Percentiles rank a stretch among this genome's conserved stretches.
phyloP scores from a whole-genome alignment of 2,888 invertebrate species.

The Drosophila cognata region DNA sequence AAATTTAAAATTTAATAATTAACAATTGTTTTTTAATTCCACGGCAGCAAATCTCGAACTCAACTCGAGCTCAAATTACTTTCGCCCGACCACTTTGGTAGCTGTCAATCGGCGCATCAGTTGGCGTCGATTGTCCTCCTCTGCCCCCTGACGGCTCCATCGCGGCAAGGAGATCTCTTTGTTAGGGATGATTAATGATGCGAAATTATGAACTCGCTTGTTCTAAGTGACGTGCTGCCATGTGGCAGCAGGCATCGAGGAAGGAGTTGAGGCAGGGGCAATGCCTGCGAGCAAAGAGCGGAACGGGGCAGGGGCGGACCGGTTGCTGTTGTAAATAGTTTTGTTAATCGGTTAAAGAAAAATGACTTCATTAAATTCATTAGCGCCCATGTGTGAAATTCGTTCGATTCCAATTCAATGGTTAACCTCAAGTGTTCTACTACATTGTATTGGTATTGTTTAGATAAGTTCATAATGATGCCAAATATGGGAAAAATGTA shows the following conservation, averaged over 20 bases:
- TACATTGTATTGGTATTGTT: conserved; percentile 1
- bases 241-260: conserved; percentile 27
- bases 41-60: conserved; percentile 51
- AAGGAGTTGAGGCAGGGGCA: conserved; percentile 8
- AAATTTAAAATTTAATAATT: conserved; percentile 77
- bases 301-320: conserved; percentile 8
- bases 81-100: conserved; percentile 64
- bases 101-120: conserved; percentile 62
- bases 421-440: conserved; percentile 11
- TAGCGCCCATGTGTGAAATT: conserved; percentile 83
- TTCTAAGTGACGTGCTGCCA: conserved; percentile 67
- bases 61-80: conserved; percentile 63
- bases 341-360: conserved; percentile 81
- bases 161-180: conserved; percentile 56
- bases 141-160: not conserved
- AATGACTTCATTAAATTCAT: conserved; percentile 84
- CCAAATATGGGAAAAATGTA: not conserved
- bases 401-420: conserved; percentile 72
- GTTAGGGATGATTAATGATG: conserved; percentile 80
- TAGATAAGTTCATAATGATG: not conserved
- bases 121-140: conserved; percentile 38
- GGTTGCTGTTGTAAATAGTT: conserved; percentile 61
- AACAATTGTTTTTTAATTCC: conserved; percentile 77
- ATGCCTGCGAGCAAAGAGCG: conserved; percentile 7
- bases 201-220: conserved; percentile 82